phyloP scores from a whole-genome alignment of 2,113 vertebrate genomes.

The Cranoglanis bouderius region DNA sequence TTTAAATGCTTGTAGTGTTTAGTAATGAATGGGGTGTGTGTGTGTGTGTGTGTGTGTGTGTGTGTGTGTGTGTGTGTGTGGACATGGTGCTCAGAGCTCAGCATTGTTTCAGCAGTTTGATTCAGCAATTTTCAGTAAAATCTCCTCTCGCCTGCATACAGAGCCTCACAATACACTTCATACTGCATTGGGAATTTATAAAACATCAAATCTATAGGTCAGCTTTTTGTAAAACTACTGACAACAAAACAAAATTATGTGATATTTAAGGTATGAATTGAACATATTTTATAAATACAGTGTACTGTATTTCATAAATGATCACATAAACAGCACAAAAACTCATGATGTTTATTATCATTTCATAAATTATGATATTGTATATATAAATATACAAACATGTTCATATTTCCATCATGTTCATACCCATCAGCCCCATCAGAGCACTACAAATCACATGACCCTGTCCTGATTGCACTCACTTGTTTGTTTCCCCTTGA shows the following conservation, averaged over 20 bases:
- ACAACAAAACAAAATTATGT: not conserved
- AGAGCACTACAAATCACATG: not conserved
- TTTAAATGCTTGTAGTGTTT: not conserved
- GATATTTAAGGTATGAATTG: not conserved
- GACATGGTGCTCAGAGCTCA: not conserved
- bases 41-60: not conserved
- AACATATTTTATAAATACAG: conserved; percentile 1
- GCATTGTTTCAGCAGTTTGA: conserved; percentile 42
- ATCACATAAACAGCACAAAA: not conserved
- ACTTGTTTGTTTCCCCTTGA: not conserved
- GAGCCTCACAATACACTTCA: not conserved
- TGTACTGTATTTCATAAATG: not conserved
- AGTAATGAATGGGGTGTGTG: not conserved
- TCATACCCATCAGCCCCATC: not conserved
- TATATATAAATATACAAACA: not conserved
- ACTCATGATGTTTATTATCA: not conserved
- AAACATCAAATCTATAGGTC: not conserved
- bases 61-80: not conserved
- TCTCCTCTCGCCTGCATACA: not conserved
- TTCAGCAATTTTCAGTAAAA: conserved; percentile 40
- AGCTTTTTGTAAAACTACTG: not conserved
- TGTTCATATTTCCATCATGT: too few relatives aligned
- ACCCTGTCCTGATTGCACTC: not conserved
- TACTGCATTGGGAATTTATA: not conserved
- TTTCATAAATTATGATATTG: not conserved